These are phyloP conservation scores for Threskiornis aethiopicus DNA, from an alignment of 2,797 vertebrate genomes.

Conservation along the genomic window DNA sequence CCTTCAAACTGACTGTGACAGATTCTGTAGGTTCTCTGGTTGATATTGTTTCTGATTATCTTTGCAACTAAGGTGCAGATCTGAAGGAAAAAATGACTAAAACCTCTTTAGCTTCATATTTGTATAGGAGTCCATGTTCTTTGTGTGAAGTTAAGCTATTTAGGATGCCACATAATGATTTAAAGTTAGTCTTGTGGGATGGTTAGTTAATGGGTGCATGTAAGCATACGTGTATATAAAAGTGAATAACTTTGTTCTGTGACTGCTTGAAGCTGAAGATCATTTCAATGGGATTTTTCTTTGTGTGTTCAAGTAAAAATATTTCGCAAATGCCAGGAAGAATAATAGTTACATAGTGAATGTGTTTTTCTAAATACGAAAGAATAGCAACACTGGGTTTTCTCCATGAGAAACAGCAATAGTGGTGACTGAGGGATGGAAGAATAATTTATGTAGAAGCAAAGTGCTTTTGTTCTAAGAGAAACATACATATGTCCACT, in stretches of 20 bases:
- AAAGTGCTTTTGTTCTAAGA: not conserved
- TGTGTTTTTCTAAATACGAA: not conserved
- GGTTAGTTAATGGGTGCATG: not conserved
- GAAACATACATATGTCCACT: not conserved
- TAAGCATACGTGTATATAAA: not conserved
- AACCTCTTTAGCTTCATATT: not conserved
- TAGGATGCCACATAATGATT: not conserved
- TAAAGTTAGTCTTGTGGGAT: not conserved
- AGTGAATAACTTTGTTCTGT: not conserved
- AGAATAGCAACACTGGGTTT: not conserved
- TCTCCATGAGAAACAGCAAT: not conserved
- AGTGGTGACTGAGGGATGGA: not conserved
- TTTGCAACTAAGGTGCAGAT: not conserved
- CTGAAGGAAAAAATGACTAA: not conserved
- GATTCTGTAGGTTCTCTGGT: not conserved
- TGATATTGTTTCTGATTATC: not conserved
- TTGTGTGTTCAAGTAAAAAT: not conserved
- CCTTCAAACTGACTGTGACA: slow-evolving; percentile 43
- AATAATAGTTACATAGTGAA: not conserved
- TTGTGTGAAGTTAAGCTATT: not conserved
- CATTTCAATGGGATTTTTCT: not conserved
- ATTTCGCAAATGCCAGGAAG: not conserved
- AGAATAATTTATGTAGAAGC: not conserved
- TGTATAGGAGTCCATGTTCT: not conserved
- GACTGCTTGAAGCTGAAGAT: not conserved